These are phyloP conservation scores for Drosophila rellima DNA, from an alignment of 2,888 invertebrate species.

Conservation along the genomic window DNA sequence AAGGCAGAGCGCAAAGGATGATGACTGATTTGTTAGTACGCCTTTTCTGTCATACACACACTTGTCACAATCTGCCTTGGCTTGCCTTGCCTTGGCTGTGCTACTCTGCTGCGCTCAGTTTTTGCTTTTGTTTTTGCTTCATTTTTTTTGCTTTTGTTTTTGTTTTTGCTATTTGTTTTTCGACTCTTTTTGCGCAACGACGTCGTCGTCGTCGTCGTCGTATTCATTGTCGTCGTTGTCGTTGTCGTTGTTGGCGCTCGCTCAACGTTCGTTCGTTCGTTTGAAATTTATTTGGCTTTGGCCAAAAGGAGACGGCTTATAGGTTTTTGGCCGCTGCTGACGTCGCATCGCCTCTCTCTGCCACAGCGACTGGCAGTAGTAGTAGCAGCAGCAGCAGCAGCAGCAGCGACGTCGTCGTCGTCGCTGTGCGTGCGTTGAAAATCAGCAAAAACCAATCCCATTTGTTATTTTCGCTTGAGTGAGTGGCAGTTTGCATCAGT, in stretches of 20 bases:
- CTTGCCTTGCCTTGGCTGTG: slow-evolving; percentile 37
- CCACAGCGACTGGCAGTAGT: slow-evolving; percentile 33
- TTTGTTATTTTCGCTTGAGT: slow-evolving; percentile 86
- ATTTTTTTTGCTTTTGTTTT: slow-evolving; percentile 46
- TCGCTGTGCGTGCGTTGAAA: slow-evolving; percentile 74
- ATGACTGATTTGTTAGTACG: slow-evolving; percentile 86
- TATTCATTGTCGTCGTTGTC: slow-evolving; percentile 23
- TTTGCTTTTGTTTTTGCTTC: slow-evolving; percentile 23
- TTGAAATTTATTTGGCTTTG: slow-evolving; percentile 85
- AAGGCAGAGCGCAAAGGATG: slow-evolving; percentile 73
- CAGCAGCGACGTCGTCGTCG: slow-evolving; percentile 41
- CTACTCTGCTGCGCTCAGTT: slow-evolving; percentile 45
- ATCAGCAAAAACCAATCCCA: slow-evolving; percentile 86
- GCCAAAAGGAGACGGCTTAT: slow-evolving; percentile 85
- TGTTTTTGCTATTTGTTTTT: slow-evolving; percentile 61
- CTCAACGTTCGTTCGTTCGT: slow-evolving; percentile 65
- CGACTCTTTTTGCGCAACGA: slow-evolving; percentile 65
- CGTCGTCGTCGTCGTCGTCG: slow-evolving; percentile 35
- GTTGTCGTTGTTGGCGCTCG: slow-evolving; percentile 57
- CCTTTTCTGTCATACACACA: slow-evolving; percentile 85
- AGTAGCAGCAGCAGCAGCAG: slow-evolving; percentile 43
- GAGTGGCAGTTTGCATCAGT: slow-evolving; percentile 85
- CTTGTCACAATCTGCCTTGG: slow-evolving; percentile 70
- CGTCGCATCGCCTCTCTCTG: slow-evolving; percentile 59
- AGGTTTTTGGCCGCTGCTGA: slow-evolving; percentile 72